phyloP scores from a whole-genome alignment of 2,113 vertebrate genomes.

The Pavo muticus region DNA sequence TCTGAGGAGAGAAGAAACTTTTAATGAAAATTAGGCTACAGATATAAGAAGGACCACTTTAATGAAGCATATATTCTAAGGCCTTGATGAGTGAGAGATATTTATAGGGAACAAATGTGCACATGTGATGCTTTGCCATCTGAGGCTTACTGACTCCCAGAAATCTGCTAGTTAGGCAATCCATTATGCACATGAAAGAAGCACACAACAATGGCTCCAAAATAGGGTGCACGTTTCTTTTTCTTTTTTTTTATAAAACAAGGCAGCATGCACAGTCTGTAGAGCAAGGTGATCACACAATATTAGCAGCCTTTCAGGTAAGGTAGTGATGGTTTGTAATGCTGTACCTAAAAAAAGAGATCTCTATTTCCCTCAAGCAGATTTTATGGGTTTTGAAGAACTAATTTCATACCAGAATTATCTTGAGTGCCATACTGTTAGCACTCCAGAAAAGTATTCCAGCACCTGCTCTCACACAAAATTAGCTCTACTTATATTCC shows the following conservation, averaged over 20 bases:
- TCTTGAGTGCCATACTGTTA: slow-evolving; percentile 29
- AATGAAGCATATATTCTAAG: not conserved
- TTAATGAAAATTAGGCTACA: not conserved
- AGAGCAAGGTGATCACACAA: not conserved
- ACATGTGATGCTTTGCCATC: not conserved
- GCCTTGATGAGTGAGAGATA: not conserved
- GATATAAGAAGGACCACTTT: not conserved
- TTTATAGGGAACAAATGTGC: not conserved
- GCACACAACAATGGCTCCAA: not conserved
- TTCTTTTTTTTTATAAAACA: not conserved
- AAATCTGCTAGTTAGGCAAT: slow-evolving; percentile 24
- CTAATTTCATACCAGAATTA: slow-evolving; percentile 35
- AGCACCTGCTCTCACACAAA: slow-evolving; percentile 33
- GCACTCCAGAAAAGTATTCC: slow-evolving; percentile 26
- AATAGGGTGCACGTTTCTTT: not conserved
- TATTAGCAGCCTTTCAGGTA: not conserved
- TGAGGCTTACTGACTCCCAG: slow-evolving; percentile 2
- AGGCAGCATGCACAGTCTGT: not conserved
- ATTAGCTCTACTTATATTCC: slow-evolving; percentile 29
- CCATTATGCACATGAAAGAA: not conserved
- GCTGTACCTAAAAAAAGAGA: not conserved
- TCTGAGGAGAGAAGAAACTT: not conserved
- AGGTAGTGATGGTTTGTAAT: not conserved
- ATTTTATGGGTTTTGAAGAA: slow-evolving; percentile 21
- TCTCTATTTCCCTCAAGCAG: not conserved